Base-by-base conservation (phyloP, 2,113 vertebrate genomes). In the Pachyramphus minor region DNA sequence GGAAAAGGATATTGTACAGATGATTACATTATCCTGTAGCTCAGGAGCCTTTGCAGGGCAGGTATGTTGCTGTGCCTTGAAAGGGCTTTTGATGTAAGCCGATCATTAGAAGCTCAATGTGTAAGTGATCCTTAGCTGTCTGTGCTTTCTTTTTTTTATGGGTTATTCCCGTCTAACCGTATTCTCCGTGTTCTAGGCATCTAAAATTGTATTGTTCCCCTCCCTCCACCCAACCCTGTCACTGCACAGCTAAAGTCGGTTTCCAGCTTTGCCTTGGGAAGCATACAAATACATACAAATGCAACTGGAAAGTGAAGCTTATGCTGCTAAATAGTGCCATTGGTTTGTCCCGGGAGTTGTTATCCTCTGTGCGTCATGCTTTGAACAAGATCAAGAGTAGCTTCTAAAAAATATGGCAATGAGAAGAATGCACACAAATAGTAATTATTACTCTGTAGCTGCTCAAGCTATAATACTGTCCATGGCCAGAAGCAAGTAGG, bases 41-140 rank as follows among this genome's bases (percentile, higher is more conserved):
- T 98, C 98, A 98, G 98, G 98, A 98, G 98, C 97, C 97, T 98
- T 98, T 97, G 97, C 97, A 95, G 97, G 97, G 97, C 97, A 98
- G 98, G 98, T 98, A 98, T 96, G 97, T 98, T 96, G 97, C 73
- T 97, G 75, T 91, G 96, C 90, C 95, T 97, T 98, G 97, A 98
- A 98, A 98, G 96, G 97, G 97, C 98, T 98, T 98, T 99, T 98
- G 98, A 98, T 98, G 98, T 97, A 95, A 96, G 97, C 97, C 98
- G 97, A 93, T 98, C 98, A 98, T 98, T 99, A 98, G 37, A 97
- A 98, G 97, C 98, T 98, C 98, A 96, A 83, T 85, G 97, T 98
- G 98, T 98, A 99, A 99, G 96, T 97, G 99, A 99, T 99, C 98
- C 97, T 93, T 12, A 76, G 88, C 93, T 93, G 96, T 97, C 87